Evolutionary conservation across 2,888 invertebrate genomes (phyloP), one percentile per base, ranked within the genome.

Genomic region (Chymomyza procnemis): DNA sequence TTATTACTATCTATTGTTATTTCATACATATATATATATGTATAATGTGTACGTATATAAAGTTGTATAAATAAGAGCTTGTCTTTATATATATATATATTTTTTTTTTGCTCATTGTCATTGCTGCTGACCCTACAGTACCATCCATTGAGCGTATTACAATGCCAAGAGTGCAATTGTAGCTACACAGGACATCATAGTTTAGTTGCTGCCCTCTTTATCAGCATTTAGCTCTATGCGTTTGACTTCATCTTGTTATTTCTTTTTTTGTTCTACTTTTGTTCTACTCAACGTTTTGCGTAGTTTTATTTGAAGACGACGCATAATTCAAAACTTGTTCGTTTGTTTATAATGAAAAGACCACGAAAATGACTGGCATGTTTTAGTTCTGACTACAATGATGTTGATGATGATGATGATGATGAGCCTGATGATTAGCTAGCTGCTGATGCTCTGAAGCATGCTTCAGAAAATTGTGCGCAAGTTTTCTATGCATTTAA

Each of bases 131-230:
- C 9, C 34, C 34, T 41, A 1, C 68, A 60, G 48, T 54, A 54
- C 34, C 9, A 9, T 12, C 34, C 34, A 26, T 26, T 6, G 26
- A 26, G 6, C 26, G 26, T 6, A 26, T 21, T 56, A 74, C 78
- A 83, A 78, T 73, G 84, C 66, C 83, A 61, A 48, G 73, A 81
- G 71, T 81, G 75, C 80, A 80, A 80, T 84, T 85, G 82, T 71
- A 65, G 61, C 57, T 52, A 46, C 26, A 63, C 50, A 22, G 64
- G 71, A 78, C 78, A 80, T 72, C 67, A 69, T 64, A 58, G 50
- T 50, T 16, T 16, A 16, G 50, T n/a, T 48, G 34, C 34, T 12
- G 34, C 54, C 72, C 34, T 69, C 69, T 69, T 74, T 73, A 66
- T 66, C 69, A 74, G 50, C 16, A 4, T 74, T 62, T 66, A 64